phyloP scores from a whole-genome alignment of 2,888 invertebrate genomes.

The Epinotia bilunana region DNA sequence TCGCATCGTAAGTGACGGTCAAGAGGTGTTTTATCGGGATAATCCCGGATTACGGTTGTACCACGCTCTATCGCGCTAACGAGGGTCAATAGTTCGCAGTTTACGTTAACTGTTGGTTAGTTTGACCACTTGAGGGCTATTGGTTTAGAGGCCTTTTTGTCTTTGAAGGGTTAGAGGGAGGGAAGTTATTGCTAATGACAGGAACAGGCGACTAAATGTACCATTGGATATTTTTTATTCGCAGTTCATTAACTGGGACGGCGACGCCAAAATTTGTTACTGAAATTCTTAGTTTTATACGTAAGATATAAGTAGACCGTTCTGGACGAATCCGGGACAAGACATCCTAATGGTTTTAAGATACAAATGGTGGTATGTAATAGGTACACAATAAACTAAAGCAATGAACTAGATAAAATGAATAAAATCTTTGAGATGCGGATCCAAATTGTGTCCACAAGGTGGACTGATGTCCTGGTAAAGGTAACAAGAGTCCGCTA shows the following conservation, averaged over 20 bases:
- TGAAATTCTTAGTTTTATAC: no score
- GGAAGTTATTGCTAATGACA: slow-evolving; percentile 1
- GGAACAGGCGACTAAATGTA: background rate
- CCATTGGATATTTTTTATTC: background rate
- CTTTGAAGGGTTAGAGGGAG: slow-evolving; percentile 18
- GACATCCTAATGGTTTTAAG: no score
- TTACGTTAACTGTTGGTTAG: slow-evolving; percentile 44
- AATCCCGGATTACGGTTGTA: slow-evolving; percentile 78
- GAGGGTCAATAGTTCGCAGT: slow-evolving; percentile 74
- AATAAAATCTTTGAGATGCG: no score
- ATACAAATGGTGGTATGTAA: no score
- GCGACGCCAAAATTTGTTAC: no score
- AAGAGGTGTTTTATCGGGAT: slow-evolving; percentile 82
- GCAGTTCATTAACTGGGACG: background rate
- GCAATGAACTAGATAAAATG: no score
- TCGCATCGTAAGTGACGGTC: slow-evolving; percentile 55
- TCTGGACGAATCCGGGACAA: no score
- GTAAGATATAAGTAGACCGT: no score
- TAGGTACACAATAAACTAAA: no score
- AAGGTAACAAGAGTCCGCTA: no score
- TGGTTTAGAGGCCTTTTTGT: slow-evolving; percentile 40
- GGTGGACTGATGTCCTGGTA: no score
- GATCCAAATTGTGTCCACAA: no score
- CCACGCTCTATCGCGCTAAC: slow-evolving; percentile 77
- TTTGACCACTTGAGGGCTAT: slow-evolving; percentile 41